Base-by-base conservation (phyloP, 2,113 vertebrate genomes). In the Talpa occidentalis region DNA sequence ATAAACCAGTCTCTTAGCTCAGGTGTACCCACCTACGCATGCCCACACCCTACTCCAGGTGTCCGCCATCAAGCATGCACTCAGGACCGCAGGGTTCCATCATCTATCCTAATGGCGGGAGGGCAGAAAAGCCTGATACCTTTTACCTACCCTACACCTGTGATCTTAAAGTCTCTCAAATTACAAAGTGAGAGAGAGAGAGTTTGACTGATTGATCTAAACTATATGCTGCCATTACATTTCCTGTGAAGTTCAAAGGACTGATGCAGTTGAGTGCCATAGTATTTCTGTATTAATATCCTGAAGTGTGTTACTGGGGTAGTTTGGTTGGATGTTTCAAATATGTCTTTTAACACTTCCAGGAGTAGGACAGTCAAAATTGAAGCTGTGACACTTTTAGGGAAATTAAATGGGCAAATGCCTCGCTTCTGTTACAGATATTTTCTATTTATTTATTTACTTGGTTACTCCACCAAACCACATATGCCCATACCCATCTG, bases 181-280 rank as follows among this genome's bases (percentile, higher is more conserved):
- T 76, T 72, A 64, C 80, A 86, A 69, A 81, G 32, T 69, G 54
- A n/a, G n/a, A n/a, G n/a, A n/a, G n/a, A n/a, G n/a, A n/a, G n/a
- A n/a, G 47, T 49, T 7, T 49, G 47, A 10, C 2, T 19, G 52
- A 64, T 73, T 83, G 24, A 81, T 64, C 80, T 84, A 84, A 78
- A 42, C 28, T 79, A 89, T 59, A 64, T 77, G 6, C 26, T 94
- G 70, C 24, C 56, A 30, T 74, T 88, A 83, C 85, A 88, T 92
- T 93, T 47, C 35, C 62, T 94, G 19, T 93, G 74, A 93, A 96
- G 94, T 90, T 93, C 10, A 70, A 60, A 91, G 84, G 73, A 1
- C 62, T 82, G 19, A 56, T 32, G 40, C 5, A 21, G 56, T 84
- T 88, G 15, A 42, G 6, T 70, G 40, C 17, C 72, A 93, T 44